Conservation (phyloP, 1,140 invertebrate species). For the Drosophila lacertosa region DNA sequence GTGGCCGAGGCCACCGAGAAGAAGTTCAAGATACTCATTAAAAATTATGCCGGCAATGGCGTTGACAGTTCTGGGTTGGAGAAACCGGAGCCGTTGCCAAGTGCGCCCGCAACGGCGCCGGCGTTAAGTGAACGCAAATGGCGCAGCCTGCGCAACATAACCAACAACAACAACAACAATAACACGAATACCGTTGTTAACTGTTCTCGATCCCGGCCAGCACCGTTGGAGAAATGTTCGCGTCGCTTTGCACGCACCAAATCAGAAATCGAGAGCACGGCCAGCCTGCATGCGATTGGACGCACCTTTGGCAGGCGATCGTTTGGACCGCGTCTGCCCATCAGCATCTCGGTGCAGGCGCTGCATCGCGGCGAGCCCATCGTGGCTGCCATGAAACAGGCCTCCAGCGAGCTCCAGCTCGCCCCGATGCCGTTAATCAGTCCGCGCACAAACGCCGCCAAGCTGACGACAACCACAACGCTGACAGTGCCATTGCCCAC, state of each 20-base stretch:
- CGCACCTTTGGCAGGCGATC: slow-evolving; percentile 64
- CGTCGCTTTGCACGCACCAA: slow-evolving; percentile 63
- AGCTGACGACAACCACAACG: slow-evolving; percentile 36
- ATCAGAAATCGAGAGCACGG: slow-evolving; percentile 64
- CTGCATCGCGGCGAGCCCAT: slow-evolving; percentile 68
- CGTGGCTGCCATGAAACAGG: slow-evolving; percentile 62
- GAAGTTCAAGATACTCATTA: slow-evolving; percentile 76
- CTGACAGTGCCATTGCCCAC: slow-evolving; percentile 51
- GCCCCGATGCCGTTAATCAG: slow-evolving; percentile 53
- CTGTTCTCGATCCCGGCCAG: slow-evolving; percentile 23
- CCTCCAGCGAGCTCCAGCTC: slow-evolving; percentile 62
- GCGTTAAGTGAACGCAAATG: slow-evolving; percentile 60
- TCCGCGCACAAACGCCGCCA: slow-evolving; percentile 46
- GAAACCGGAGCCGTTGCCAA: slow-evolving; percentile 28
- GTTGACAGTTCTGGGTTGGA: slow-evolving; percentile 38
- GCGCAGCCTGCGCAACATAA: slow-evolving; percentile 66
- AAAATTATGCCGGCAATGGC: slow-evolving; percentile 51
- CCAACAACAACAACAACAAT: slow-evolving; percentile 9
- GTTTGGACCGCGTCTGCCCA: slow-evolving; percentile 51
- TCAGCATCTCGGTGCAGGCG: slow-evolving; percentile 67
- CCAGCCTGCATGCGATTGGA: slow-evolving; percentile 64
- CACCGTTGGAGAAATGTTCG: slow-evolving; percentile 16
- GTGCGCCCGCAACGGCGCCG: slow-evolving; percentile 44
- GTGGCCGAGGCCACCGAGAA: slow-evolving; percentile 53
- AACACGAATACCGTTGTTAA: background rate